Evolutionary conservation across 2,113 vertebrate genomes (phyloP), one percentile per base, ranked within the genome.

Genomic region (Hypanus sabinus): DNA sequence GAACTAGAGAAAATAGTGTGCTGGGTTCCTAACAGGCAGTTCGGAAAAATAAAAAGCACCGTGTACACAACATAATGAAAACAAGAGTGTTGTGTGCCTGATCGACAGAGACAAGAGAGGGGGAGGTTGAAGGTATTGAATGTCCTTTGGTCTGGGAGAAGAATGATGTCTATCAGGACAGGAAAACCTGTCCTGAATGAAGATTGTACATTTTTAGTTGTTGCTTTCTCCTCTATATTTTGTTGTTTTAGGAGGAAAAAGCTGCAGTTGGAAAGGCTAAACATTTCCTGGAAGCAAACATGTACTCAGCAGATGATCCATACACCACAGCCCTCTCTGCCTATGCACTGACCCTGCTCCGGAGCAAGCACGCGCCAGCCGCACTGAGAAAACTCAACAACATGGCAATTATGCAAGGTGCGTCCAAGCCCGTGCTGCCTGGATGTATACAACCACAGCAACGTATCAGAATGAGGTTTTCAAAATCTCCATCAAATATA

Each of bases 321-420:
- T 98, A 99, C 96, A 98, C 97, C 38, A 98, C 97, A 0, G 98
- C 98, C 65, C 95, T 98, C 95, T 97, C 94, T 0, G 97, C 98
- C 0, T 99, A 98, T 0, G 96, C 97, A 16, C 96, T 99, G 95
- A 97, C 97, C 0, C 97, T 99, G 94, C 97, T 99, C 0, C 97
- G 96, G 94, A 99, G 98, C 94, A 97, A 97, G 0, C 96, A 96
- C 0, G 97, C 98, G 0, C 95, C 96, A 0, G 94, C 95, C 2
- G 96, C 96, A 0, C 96, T 98, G 95, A 96, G 97, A 0, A 97
- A 97, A 76, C 97, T 99, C 96, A 98, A 98, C 96, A 96, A 97
- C 97, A 97, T 98, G 97, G 98, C 98, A 77, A 98, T 98, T 94
- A 97, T 96, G 5, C 97, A 98, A 96, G 97, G 98, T 98, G 96